Conservation (phyloP, 2,113 vertebrate genomes). For the Dicerorhinus sumatrensis region DNA sequence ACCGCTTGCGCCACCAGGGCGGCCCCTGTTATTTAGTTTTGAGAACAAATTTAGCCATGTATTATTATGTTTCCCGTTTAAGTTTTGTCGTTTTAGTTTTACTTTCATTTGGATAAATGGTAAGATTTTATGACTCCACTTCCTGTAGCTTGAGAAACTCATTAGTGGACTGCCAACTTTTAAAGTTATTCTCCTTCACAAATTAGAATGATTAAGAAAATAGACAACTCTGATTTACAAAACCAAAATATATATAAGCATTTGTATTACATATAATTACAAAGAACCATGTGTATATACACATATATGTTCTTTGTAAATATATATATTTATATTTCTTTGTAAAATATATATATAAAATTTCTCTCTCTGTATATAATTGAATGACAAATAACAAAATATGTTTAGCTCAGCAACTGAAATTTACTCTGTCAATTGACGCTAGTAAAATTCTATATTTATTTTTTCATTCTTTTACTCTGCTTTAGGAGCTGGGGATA, state of each 20-base stretch:
- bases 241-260: not conserved
- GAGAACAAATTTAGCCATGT: not conserved
- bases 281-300: not conserved
- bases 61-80: not conserved
- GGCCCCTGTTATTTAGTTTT: not conserved
- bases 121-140: not conserved
- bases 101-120: not conserved
- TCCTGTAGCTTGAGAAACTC: not conserved
- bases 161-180: not conserved
- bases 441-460: not conserved
- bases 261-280: not conserved
- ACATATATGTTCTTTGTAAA: not conserved
- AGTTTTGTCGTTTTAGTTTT: not conserved
- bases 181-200: not conserved
- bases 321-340: not conserved
- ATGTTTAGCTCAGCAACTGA: not conserved
- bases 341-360: not conserved
- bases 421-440: not conserved
- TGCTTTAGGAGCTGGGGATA: not conserved
- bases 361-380: not conserved
- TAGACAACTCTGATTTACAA: not conserved
- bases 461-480: not conserved
- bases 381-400: not conserved
- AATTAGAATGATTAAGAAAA: not conserved
- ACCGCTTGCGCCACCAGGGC: too few species aligned